These are phyloP conservation scores for Phalloptychus januarius DNA, from an alignment of 2,797 vertebrate genomes.

Conservation along the genomic window DNA sequence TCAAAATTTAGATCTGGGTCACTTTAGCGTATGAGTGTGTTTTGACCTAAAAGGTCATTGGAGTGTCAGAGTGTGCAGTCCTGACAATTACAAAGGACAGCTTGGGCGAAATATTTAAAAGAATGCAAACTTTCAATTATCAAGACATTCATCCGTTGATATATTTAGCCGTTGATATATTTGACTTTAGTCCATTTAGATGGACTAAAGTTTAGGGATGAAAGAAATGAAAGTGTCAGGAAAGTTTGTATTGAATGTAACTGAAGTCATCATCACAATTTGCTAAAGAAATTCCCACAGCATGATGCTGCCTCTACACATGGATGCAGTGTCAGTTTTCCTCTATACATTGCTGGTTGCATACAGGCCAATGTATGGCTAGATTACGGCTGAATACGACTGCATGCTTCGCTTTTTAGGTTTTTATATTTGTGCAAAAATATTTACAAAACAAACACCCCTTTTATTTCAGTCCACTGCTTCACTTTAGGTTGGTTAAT, in stretches of 20 bases:
- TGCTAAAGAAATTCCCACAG: not conserved
- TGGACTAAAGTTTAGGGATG: not conserved
- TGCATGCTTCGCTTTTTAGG: not conserved
- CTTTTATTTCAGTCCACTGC: not conserved
- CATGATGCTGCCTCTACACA: not conserved
- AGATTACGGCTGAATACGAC: not conserved
- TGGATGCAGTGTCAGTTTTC: not conserved
- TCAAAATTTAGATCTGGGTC: not conserved
- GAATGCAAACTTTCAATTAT: not conserved
- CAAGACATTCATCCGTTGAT: not conserved
- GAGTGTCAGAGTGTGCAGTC: not conserved
- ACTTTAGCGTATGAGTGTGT: not conserved
- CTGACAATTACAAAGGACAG: not conserved
- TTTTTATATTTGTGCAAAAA: not conserved
- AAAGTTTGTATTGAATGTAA: not conserved
- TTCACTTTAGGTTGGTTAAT: not conserved
- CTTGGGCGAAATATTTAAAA: not conserved
- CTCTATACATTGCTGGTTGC: too few relatives aligned
- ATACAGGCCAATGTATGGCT: too few relatives aligned
- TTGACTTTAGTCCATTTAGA: not conserved
- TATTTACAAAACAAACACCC: not conserved
- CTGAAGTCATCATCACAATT: not conserved
- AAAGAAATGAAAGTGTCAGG: not conserved
- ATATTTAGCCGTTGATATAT: not conserved
- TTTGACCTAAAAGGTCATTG: not conserved